Base-by-base conservation (phyloP, 2,888 invertebrate genomes). In the Galerucella nymphaeae region DNA sequence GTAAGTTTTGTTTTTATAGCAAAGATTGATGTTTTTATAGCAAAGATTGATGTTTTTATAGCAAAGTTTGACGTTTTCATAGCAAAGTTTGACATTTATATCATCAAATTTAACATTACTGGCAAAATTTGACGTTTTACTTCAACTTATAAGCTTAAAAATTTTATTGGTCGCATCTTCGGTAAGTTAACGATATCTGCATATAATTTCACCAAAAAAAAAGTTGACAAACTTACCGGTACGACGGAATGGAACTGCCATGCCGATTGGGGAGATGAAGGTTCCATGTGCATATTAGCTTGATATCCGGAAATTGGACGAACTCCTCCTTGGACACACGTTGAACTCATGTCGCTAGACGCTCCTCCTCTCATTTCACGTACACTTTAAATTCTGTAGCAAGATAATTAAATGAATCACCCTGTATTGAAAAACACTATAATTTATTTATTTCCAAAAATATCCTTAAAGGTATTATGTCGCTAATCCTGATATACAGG, bases 231-330 rank as follows among this genome's bases (percentile, higher is more conserved):
- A 82, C 83, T 82, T 81, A 84, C 84, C 71, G 80, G 78, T 66
- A 82, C 73, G 23, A 79, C 71, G 20, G 80, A 74, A 62, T 81
- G 80, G 72, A 80, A 83, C 62, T 83, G 83, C 85, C 85, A 85
- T 2, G 83, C 82, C 6, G 82, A 77, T 38, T 82, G 82, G 13
- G 84, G 84, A 8, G 84, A 84, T 42, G 81, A 81, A 5, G 83
- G 82, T 70, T 82, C 83, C 80, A 82, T 80, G 69, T 83, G 80
- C 75, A 80, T 78, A 72, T 80, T 79, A 14, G 75, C 78, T 73
- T 81, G 82, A 73, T 80, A 80, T 64, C 81, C 83, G 48, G 83
- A 82, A 41, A 81, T 73, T 57, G 82, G 80, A 64, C 80, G 80
- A 59, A 71, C 20, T 41, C 81, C 81, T 71, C 82, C 81, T 78